Percentiles rank a stretch among this genome's conserved stretches.
These are phyloP conservation scores for Dipodomys stephensi DNA, from an alignment of 2,113 vertebrate genomes.

Conservation along the genomic window DNA sequence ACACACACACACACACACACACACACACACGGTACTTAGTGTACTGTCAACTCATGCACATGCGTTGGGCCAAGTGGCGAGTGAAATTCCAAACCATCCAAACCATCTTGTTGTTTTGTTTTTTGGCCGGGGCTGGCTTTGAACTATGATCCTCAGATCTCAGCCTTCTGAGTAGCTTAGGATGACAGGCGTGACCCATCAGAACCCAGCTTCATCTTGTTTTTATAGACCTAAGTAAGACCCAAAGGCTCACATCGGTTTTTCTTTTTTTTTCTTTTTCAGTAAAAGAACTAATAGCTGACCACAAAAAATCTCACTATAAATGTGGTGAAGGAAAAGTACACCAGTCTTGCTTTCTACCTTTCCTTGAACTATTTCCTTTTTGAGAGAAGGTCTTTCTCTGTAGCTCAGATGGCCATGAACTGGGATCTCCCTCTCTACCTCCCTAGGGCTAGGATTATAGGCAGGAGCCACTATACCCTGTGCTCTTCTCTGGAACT, in stretches of 20 bases:
- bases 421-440: too few relatives aligned
- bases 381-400: not conserved
- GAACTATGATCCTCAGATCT: too few relatives aligned
- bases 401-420: too few relatives aligned
- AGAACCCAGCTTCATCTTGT: not conserved
- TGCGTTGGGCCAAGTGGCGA: not conserved
- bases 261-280: too few relatives aligned
- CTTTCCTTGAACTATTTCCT: not conserved
- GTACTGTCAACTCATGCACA: too few relatives aligned
- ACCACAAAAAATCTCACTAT: not conserved
- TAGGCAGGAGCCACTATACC: too few relatives aligned
- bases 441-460: too few relatives aligned
- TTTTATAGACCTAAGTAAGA: fast-evolving
- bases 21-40: too few relatives aligned
- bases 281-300: not conserved
- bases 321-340: not conserved
- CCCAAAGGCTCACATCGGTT: not conserved
- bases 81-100: not conserved
- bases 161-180: too few relatives aligned
- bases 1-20: not conserved
- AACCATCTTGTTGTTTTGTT: too few relatives aligned
- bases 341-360: not conserved
- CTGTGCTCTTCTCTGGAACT: not conserved
- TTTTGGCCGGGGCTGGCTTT: too few relatives aligned
- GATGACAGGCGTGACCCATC: too few relatives aligned